These are phyloP conservation scores for Pelobates fuscus DNA, from an alignment of 2,113 vertebrate species.

Conservation along the genomic window DNA sequence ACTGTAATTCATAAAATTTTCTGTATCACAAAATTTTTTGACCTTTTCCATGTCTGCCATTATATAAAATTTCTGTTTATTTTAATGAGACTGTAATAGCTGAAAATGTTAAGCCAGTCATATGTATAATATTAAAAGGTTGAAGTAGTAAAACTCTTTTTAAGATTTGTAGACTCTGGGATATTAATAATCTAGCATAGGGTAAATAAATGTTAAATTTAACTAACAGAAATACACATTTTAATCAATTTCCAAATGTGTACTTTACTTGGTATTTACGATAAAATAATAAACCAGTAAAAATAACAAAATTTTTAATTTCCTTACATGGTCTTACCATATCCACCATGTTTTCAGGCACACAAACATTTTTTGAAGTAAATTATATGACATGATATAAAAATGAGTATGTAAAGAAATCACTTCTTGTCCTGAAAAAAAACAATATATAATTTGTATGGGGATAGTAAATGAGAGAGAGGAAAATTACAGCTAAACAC, in stretches of 20 bases:
- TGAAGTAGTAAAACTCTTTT: constrained; percentile 17
- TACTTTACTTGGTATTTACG: neutral
- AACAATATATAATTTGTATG: no score
- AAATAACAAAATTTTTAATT: neutral
- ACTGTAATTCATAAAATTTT: constrained; percentile 4
- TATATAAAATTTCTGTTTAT: constrained; percentile 12
- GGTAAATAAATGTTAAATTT: neutral
- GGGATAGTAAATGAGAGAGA: no score
- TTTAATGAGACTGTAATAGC: constrained; percentile 26
- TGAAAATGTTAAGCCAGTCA: constrained; percentile 24
- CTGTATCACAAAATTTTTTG: neutral
- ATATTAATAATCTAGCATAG: constrained; percentile 16
- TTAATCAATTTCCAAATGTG: neutral
- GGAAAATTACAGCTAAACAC: no score
- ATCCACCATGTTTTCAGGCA: no score
- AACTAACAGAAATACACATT: neutral
- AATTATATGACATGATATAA: no score
- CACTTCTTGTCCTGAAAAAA: no score
- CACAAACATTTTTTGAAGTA: no score
- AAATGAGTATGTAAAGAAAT: neutral
- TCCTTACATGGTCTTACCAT: no score
- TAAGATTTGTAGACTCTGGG: neutral
- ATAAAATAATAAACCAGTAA: neutral
- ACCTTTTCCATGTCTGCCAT: constrained; percentile 23
- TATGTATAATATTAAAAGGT: constrained; percentile 25